phyloP scores from a whole-genome alignment of 2,888 invertebrate genomes.

The Leptinotarsa peninsularis region DNA sequence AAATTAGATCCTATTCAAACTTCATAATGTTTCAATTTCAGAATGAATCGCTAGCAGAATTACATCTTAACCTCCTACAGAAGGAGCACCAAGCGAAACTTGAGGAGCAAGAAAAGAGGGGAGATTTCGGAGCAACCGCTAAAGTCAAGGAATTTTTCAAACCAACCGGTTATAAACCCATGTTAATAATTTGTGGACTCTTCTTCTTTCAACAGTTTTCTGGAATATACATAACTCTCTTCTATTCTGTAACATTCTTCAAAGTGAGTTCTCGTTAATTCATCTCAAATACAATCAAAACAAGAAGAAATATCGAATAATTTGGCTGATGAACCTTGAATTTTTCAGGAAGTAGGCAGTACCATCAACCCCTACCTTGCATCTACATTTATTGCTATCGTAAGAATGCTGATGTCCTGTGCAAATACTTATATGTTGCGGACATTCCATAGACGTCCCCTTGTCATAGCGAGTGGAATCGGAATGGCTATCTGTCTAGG shows the following conservation, averaged over 20 bases:
- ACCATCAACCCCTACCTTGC: constrained; percentile 69
- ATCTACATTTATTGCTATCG: constrained; percentile 71
- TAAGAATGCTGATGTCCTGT: constrained; percentile 71
- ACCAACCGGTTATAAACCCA: constrained; percentile 72
- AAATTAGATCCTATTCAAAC: not conserved
- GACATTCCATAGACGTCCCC: constrained; percentile 68
- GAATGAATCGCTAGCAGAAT: constrained; percentile 67
- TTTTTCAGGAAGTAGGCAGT: constrained; percentile 67
- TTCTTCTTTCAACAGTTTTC: constrained; percentile 73
- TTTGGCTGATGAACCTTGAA: not conserved
- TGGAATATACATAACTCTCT: constrained; percentile 73
- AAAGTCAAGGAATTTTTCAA: constrained; percentile 67
- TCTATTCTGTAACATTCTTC: constrained; percentile 73
- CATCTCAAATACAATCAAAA: not conserved
- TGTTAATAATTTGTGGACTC: constrained; percentile 69
- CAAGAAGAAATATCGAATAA: not conserved
- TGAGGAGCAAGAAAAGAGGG: constrained; percentile 61
- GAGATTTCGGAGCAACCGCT: constrained; percentile 55
- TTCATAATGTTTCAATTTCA: constrained; percentile 48
- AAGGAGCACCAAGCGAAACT: constrained; percentile 69
- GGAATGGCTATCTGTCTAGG: constrained; percentile 72
- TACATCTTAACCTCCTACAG: constrained; percentile 68
- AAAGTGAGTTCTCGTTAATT: constrained; percentile 63
- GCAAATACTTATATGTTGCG: constrained; percentile 70
- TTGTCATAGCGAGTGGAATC: constrained; percentile 69